phyloP scores from a whole-genome alignment of 2,113 vertebrate species.

The Salvelinus sp. region DNA sequence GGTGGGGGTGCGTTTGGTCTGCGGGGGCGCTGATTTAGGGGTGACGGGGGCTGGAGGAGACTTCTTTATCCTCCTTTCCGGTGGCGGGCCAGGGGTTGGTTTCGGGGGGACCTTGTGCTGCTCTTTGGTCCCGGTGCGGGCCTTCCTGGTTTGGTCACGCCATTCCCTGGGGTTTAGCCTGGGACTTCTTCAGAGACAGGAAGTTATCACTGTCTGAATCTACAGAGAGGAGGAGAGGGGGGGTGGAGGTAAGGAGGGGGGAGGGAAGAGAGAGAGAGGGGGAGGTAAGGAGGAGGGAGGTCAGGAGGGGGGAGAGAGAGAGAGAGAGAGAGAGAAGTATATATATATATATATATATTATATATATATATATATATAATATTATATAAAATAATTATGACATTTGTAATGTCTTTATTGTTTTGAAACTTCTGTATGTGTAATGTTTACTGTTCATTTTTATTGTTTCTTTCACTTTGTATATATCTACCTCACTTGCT shows the following conservation, averaged over 20 bases:
- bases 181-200: slow-evolving; percentile 67
- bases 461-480: too few species aligned
- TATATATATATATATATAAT: too few species aligned
- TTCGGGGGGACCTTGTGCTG: slow-evolving; percentile 43
- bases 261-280: neutral
- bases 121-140: slow-evolving; percentile 19
- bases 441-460: too few species aligned
- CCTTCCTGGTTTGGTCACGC: slow-evolving; percentile 28
- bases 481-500: too few species aligned
- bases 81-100: slow-evolving; percentile 21
- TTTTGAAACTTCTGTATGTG: too few species aligned
- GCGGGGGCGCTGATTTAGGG: slow-evolving; percentile 69
- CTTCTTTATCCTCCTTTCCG: slow-evolving; percentile 70
- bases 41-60: slow-evolving; percentile 56
- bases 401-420: too few species aligned
- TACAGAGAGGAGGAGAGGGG: slow-evolving; percentile 47
- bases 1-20: slow-evolving; percentile 79
- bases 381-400: too few species aligned
- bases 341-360: too few species aligned
- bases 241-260: too few species aligned
- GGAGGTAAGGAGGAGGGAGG: neutral
- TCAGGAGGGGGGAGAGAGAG: neutral
- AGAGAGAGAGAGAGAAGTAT: accelerated
- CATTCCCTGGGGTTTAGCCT: slow-evolving; percentile 78
- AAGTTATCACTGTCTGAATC: slow-evolving; percentile 91